Conservation (phyloP, 2,888 invertebrate species). For the Galeopsomyia nigrocyanea region DNA sequence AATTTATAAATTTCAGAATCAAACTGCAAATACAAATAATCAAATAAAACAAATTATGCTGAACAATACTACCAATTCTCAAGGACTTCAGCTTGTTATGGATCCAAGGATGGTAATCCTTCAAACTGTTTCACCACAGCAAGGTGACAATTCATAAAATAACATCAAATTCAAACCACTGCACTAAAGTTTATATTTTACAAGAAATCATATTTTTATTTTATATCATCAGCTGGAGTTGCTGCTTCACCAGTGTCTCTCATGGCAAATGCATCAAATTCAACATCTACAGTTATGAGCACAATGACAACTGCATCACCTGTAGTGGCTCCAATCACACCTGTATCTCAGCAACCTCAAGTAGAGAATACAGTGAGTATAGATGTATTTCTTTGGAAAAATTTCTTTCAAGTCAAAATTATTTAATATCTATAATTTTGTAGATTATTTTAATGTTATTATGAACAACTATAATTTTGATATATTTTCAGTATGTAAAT, state of each 20-base stretch:
- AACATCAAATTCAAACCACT: constrained; percentile 26
- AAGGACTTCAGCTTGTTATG: constrained; percentile 70
- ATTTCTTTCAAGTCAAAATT: too few species aligned
- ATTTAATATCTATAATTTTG: background rate
- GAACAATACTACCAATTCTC: constrained; percentile 58
- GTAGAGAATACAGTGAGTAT: constrained; percentile 55
- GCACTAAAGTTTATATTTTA: constrained; percentile 17
- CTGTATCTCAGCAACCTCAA: constrained; percentile 50
- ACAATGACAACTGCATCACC: constrained; percentile 52
- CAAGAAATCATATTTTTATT: constrained; percentile 15
- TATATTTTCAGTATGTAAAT: constrained; percentile 51
- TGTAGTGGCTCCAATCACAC: constrained; percentile 50
- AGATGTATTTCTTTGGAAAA: constrained; percentile 9
- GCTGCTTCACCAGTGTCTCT: constrained; percentile 37
- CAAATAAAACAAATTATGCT: constrained; percentile 63
- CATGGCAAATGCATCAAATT: constrained; percentile 43
- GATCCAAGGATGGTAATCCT: constrained; percentile 70
- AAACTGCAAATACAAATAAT: constrained; percentile 50
- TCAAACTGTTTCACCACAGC: constrained; percentile 65
- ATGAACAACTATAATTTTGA: constrained; percentile 6
- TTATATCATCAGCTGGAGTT: constrained; percentile 22
- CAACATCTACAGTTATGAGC: constrained; percentile 50
- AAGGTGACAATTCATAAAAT: constrained; percentile 48
- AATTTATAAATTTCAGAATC: constrained; percentile 48
- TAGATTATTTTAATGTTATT: background rate